Percentiles rank a stretch among this genome's conserved stretches.
These are phyloP conservation scores for Acanthococcus lagerstroemiae DNA, from an alignment of 2,888 invertebrate genomes.

Conservation along the genomic window DNA sequence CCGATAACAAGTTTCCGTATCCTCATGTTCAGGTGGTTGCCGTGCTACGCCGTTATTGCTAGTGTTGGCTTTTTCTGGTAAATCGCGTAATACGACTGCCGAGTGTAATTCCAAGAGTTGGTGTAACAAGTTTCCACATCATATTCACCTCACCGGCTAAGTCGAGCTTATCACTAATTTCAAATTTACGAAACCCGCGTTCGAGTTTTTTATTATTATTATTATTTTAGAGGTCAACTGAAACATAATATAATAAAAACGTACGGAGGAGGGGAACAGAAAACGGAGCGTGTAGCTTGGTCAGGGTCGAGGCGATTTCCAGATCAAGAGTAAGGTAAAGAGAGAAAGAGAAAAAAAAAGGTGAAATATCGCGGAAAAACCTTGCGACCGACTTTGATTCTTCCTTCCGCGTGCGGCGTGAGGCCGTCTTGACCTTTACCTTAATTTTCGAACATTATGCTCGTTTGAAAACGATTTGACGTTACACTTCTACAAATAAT, in stretches of 20 bases:
- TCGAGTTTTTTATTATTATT: no score
- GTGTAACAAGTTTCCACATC: conserved; percentile 5
- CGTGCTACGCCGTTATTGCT: no score
- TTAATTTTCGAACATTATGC: conserved; percentile 1
- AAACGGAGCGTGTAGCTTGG: conserved; percentile 4
- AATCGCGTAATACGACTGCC: no score
- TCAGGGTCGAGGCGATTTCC: conserved; percentile 11
- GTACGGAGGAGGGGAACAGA: no score
- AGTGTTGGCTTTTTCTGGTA: no score
- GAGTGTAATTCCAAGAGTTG: no score
- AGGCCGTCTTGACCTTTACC: conserved; percentile 25
- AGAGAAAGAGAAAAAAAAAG: no score
- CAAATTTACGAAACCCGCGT: no score
- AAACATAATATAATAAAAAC: no score
- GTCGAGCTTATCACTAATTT: conserved; percentile 13
- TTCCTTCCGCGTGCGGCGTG: conserved; percentile 26
- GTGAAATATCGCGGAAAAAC: conserved; percentile 23
- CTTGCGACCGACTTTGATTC: conserved; percentile 5
- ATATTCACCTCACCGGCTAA: not conserved
- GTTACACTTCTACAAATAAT: not conserved
- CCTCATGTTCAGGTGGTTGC: no score
- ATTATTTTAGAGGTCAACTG: no score
- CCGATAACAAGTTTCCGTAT: no score
- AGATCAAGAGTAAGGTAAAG: conserved; percentile 3
- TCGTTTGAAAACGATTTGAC: not conserved